Evolutionary conservation across 2,888 invertebrate genomes (phyloP), one percentile per base, ranked within the genome.

Genomic region (Mythimna albipuncta): DNA sequence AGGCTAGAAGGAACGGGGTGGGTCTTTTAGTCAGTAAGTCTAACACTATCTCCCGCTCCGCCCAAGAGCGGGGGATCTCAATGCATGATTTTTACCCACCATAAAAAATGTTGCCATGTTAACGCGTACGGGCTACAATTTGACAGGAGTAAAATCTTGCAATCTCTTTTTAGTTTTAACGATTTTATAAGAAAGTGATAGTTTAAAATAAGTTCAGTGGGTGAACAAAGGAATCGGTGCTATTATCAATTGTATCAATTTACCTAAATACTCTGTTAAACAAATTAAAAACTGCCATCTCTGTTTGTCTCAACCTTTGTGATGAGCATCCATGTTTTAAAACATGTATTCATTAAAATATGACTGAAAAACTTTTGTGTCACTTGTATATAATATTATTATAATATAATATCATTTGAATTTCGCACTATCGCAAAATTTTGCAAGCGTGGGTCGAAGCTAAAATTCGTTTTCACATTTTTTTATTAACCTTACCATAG

Each of bases 351-450:
- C 3, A 72, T 69, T 69, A 13, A 47, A 77, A 77, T 77, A 77
- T 77, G 81, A 76, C 75, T 76, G 79, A 76, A 32, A 73, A 77
- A 74, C 80, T 58, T 57, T 74, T 62, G 72, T 71, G 72, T 62
- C 64, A 65, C 65, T 63, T 66, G 59, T 74, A 58, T 77, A 74
- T 66, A 52, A 73, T 47, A 55, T 72, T 58, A n/a, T 50, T 50
- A 38, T 57, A 21, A 41, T 68, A 63, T 47, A 26, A 38, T 47
- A 7, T 57, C 1, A 68, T 77, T 72, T 69, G 38, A 21, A 77
- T 57, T 77, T 57, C 57, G 77, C 77, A 69, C 57, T 50, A 32
- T 72, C 41, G 69, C 47, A 50, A 50, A 57, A 55, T 4, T 0
- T 7, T 59, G 6, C 19, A 57, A 57, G 77, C 57, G 21, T 72